Evolutionary conservation across 2,113 vertebrate species (phyloP), one percentile per base, ranked within the genome.

Genomic region (Dolichotis patagonum): DNA sequence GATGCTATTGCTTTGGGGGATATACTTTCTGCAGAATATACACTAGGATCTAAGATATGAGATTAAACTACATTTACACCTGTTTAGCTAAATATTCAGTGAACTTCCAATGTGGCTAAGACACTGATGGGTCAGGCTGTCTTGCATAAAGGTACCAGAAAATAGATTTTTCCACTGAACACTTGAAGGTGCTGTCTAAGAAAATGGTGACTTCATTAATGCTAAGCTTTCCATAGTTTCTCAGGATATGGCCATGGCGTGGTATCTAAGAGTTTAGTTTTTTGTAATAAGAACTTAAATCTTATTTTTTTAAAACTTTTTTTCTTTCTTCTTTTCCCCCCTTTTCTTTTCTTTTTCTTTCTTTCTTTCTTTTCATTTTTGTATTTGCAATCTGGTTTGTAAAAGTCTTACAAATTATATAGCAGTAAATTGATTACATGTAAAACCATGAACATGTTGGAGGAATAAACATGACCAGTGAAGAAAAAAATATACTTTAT

Each of bases 11-110:
- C 69, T 92, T 92, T 56, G 28, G 6, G 93, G 85, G 20, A 30
- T 83, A 24, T 60, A 58, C 32, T 90, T 87, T 87, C 22, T 94
- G 26, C 24, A 88, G 82, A 87, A 20, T 20, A 7, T 65, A 73
- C n/a, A 60, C 10, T 77, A 32, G 19, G 26, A 19, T 73, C 10
- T 69, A 41, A 26, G 16, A 14, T 63, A n/a, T 86, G 60, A n/a
- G 8, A n/a, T 85, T 35, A 92, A 67, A 73, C 43, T n/a, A 63
- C 28, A 80, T 89, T 90, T 86, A 78, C 83, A 54, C 49, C 83
- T 90, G 67, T 87, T 81, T 90, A 49, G 19, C 65, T 26, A 32
- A 96, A 83, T 92, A 87, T 87, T 96, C 81, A 85, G 65, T 88
- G 92, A 93, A 60, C n/a, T 88, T 71, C 30, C 90, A 67, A 35